A percentile compares a stretch with the other conserved stretches of the same genome.
Conservation (phyloP, 2,888 invertebrate species). For the Oligia fasciuncula region DNA sequence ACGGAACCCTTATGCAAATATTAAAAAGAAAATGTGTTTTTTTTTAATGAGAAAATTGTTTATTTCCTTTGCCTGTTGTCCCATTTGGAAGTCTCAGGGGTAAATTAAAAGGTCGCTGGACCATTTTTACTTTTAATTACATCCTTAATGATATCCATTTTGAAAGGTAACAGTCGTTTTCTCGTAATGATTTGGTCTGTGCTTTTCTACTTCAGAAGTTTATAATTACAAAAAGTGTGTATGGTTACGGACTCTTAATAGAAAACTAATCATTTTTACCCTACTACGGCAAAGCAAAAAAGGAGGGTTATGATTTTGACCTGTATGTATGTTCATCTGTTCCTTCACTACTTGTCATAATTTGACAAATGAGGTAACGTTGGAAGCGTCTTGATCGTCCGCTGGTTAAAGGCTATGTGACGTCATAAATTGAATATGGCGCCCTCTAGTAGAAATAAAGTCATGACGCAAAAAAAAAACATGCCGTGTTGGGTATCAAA, state of each 20-base stretch:
- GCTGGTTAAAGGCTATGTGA: too few relatives aligned
- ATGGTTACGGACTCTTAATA: not conserved
- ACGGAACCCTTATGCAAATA: conserved; percentile 9
- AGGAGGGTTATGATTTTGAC: too few relatives aligned
- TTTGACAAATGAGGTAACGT: too few relatives aligned
- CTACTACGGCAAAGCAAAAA: too few relatives aligned
- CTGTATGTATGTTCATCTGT: too few relatives aligned
- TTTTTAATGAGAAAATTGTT: conserved; percentile 63
- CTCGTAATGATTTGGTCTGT: conserved; percentile 46
- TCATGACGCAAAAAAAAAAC: too few relatives aligned
- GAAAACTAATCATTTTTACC: not conserved
- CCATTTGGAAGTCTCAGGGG: conserved; percentile 60
- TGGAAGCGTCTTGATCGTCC: too few relatives aligned
- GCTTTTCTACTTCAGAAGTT: not conserved
- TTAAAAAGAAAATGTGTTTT: conserved; percentile 48
- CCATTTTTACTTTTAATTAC: conserved; percentile 76
- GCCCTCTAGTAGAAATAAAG: too few relatives aligned
- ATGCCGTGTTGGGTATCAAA: too few relatives aligned
- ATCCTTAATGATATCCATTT: conserved; percentile 75
- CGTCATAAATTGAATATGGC: too few relatives aligned
- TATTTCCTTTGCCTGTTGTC: conserved; percentile 67
- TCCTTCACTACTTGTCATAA: too few relatives aligned
- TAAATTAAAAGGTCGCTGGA: conserved; percentile 70
- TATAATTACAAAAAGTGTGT: not conserved
- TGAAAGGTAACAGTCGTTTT: conserved; percentile 69